Evolutionary conservation across 2,888 invertebrate genomes (phyloP).

Genomic region (Theristus sp.): DNA sequence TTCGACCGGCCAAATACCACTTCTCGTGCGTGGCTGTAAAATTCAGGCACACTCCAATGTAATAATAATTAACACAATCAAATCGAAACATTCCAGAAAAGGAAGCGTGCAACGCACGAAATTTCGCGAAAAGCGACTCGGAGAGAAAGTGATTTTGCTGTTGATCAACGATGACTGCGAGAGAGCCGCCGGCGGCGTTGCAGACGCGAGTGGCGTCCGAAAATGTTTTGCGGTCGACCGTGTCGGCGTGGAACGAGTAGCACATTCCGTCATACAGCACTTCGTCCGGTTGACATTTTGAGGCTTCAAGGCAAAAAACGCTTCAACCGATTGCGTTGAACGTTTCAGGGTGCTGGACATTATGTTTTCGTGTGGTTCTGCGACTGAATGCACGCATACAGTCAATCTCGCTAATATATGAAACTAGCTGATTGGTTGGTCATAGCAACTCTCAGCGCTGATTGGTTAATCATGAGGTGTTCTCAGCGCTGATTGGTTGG

Average conservation of each 20-base stretch:
- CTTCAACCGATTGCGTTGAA: too few relatives aligned
- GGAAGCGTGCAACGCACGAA: conserved; percentile 16
- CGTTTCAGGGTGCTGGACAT: too few relatives aligned
- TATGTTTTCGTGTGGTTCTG: too few relatives aligned
- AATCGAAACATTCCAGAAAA: too few relatives aligned
- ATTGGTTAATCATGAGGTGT: too few relatives aligned
- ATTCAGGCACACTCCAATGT: too few relatives aligned
- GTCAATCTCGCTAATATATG: too few relatives aligned
- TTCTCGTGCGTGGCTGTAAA: conserved; percentile 9
- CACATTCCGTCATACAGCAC: conserved; percentile 37
- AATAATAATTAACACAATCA: too few relatives aligned
- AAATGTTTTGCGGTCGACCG: conserved; percentile 17
- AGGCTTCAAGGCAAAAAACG: conserved; percentile 12
- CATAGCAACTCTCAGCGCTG: too few relatives aligned
- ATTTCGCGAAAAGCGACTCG: conserved; percentile 32
- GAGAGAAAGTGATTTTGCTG: conserved; percentile 42
- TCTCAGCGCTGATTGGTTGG: too few relatives aligned
- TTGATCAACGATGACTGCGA: conserved; percentile 37
- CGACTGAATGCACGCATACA: too few relatives aligned
- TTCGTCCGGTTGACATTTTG: conserved; percentile 35
- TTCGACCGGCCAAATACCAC: conserved; percentile 2
- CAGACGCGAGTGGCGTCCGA: not conserved
- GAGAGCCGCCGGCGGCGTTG: conserved; percentile 27
- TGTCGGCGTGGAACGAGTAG: conserved; percentile 35
- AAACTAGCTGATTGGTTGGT: too few relatives aligned